phyloP scores from a whole-genome alignment of 2,113 vertebrate species.

The Sceloporus tristichus region DNA sequence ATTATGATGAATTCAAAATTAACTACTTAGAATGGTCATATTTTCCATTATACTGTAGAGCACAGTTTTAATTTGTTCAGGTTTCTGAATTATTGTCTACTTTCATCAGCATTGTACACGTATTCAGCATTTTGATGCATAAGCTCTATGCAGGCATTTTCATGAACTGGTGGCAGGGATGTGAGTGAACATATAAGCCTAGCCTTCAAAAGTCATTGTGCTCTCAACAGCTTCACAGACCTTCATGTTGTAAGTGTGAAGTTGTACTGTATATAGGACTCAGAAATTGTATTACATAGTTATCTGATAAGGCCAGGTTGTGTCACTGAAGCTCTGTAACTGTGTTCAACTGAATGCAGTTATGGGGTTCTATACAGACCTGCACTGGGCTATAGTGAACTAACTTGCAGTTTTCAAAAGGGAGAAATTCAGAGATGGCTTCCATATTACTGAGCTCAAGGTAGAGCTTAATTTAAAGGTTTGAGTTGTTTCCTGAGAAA shows the following conservation, averaged over 20 bases:
- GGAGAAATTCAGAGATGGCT: not conserved
- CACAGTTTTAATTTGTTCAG: slow-evolving; percentile 29
- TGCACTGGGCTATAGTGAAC: not conserved
- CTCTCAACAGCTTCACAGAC: too few species aligned
- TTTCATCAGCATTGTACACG: not conserved
- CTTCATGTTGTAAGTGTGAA: too few species aligned
- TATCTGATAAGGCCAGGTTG: too few species aligned
- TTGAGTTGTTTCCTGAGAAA: not conserved
- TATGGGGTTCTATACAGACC: too few species aligned
- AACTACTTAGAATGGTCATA: not conserved
- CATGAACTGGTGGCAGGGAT: too few species aligned
- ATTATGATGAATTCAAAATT: not conserved
- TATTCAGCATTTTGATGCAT: not conserved
- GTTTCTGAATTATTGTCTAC: slow-evolving; percentile 40
- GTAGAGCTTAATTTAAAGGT: not conserved
- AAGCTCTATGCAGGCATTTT: not conserved
- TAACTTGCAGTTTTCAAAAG: not conserved
- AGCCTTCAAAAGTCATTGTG: too few species aligned
- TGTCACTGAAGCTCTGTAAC: too few species aligned
- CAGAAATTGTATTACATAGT: too few species aligned
- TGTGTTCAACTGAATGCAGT: too few species aligned
- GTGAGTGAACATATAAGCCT: too few species aligned
- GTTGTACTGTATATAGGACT: too few species aligned
- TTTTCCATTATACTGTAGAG: slow-evolving; percentile 36
- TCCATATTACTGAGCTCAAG: not conserved